A percentile compares a stretch with the other conserved stretches of the same genome.
Conservation (phyloP, 2,888 invertebrate species). For the Dryadula phaetusa region DNA sequence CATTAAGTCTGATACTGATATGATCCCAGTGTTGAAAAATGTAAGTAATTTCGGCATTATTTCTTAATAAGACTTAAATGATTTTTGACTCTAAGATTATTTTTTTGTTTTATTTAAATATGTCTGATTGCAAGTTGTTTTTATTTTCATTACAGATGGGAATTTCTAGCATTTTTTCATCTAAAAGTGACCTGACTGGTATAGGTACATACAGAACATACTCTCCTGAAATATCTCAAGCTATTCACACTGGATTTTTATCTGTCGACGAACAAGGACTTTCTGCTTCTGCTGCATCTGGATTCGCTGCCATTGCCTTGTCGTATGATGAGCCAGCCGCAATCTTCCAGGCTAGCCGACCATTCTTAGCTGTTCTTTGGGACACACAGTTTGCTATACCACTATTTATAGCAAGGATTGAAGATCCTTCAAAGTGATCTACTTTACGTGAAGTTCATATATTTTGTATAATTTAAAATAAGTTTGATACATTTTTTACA, state of each 20-base stretch:
- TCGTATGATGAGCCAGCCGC: constrained; percentile 69
- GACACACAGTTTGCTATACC: constrained; percentile 73
- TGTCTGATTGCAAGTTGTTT: not conserved
- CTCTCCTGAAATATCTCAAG: constrained; percentile 70
- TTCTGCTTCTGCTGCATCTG: constrained; percentile 75
- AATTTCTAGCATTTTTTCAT: constrained; percentile 68
- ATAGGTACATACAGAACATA: constrained; percentile 58
- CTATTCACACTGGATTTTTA: constrained; percentile 78
- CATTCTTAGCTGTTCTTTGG: constrained; percentile 79
- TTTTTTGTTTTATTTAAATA: not conserved
- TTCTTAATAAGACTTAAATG: no score
- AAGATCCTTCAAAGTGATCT: constrained; percentile 60
- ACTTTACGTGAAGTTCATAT: not conserved
- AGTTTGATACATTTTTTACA: not conserved
- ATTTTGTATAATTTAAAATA: constrained; percentile 7
- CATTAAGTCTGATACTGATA: constrained; percentile 66
- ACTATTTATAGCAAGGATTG: constrained; percentile 78
- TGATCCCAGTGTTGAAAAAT: constrained; percentile 60
- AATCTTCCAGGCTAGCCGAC: constrained; percentile 71
- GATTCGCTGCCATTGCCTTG: constrained; percentile 74
- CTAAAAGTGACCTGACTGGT: constrained; percentile 63
- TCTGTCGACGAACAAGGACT: constrained; percentile 82
- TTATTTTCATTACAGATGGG: constrained; percentile 70
- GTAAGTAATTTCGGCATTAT: constrained; percentile 63
- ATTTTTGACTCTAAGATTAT: no score